Base-by-base conservation (phyloP, 1,140 invertebrate genomes). In the Drosophila prosaltans region DNA sequence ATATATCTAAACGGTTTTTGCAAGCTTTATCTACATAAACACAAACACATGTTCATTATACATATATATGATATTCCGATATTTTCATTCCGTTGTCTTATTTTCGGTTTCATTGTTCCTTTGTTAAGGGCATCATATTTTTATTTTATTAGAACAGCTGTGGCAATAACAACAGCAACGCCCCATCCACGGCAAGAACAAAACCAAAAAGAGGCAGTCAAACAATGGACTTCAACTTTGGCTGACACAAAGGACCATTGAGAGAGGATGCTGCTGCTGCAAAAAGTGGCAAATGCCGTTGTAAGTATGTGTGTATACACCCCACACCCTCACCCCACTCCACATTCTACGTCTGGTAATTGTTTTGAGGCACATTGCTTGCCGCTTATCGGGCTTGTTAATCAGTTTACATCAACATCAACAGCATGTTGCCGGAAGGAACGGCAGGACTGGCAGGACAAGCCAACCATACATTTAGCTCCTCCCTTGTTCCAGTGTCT, bases 381-480 rank as follows among this genome's bases (percentile, higher is more conserved):
- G 45, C 60, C 36, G 68, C 67, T 81, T 91, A 91, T 91, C 89
- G 64, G 89, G 71, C 89, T 85, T 84, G 89, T 89, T 91, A 91
- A 90, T 90, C 86, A 86, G 73, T 77, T 82, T 69, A 74, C 64
- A 82, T 70, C 66, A 51, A 51, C 45, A 51, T 51, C 45, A 24
- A 26, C 45, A 51, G 45, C 45, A 51, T 51, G 45, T 51, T 26
- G 45, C 45, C 45, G 45, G 45, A 51, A 26, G 45, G 21, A 51
- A 51, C 21, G 45, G 21, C 21, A 48, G 45, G 45, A 48, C 74
- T 43, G 76, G 60, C 68, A 72, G 60, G 58, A 71, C 81, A 59
- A 71, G 7, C 43, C 16, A 48, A 6, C 32, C 32, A 36, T 36
- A 1, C 32, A 5, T 36, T 36, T 7, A 7, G 32, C 16, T 48